A percentile compares a stretch with the other conserved stretches of the same genome.
Conservation (phyloP, 1,140 invertebrate genomes). For the Pogonomyrmex californicus region DNA sequence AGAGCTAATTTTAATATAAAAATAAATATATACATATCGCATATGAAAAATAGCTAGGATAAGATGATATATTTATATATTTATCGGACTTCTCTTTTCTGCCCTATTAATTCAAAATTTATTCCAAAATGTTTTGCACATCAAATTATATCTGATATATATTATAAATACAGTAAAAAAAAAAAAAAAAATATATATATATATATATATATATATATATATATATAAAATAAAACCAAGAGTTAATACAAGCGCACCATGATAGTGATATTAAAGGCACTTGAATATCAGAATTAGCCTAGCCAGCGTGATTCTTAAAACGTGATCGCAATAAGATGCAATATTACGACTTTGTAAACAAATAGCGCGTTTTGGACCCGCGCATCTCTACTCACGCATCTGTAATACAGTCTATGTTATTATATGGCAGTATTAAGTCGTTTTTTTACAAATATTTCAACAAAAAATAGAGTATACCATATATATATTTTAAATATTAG, state of each 20-base stretch:
- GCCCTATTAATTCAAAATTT: neutral
- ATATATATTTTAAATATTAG: constrained; percentile 65
- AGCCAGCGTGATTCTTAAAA: constrained; percentile 29
- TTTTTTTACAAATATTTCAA: constrained; percentile 73
- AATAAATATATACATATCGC: neutral
- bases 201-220: no score
- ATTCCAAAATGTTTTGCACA: neutral
- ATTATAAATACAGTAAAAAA: constrained; percentile 2
- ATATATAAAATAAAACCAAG: neutral
- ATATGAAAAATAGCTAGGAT: neutral
- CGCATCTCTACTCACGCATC: constrained; percentile 1
- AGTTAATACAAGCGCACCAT: constrained; percentile 56
- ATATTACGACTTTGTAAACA: constrained; percentile 44
- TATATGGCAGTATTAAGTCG: constrained; percentile 81
- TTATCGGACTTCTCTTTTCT: neutral
- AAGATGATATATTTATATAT: neutral
- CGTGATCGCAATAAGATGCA: constrained; percentile 20
- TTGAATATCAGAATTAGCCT: constrained; percentile 64
- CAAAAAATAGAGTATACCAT: constrained; percentile 63
- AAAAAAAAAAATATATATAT: neutral
- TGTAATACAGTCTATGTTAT: constrained; percentile 74
- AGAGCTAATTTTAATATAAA: neutral
- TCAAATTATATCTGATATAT: neutral
- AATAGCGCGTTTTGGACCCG: constrained; percentile 38
- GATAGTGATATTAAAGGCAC: constrained; percentile 69